Base-by-base conservation (phyloP, 1,140 invertebrate genomes). In the Trichoplusia ni region DNA sequence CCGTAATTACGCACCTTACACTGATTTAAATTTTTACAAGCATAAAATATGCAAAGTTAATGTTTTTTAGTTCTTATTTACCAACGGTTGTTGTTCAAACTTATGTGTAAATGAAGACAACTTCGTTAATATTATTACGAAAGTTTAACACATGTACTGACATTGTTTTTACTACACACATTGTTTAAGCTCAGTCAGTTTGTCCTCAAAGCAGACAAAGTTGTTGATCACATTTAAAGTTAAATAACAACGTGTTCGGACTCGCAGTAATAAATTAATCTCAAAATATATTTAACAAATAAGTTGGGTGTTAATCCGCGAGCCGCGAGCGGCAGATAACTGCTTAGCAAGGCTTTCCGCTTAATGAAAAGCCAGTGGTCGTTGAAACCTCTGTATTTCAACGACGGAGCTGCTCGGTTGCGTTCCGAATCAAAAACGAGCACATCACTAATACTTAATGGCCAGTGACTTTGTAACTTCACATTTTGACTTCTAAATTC, bases 291-390 rank as follows among this genome's bases (percentile, higher is more conserved):
- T 58, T 31, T 42, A 54, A 53, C 56, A 67, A 67, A 59, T 67
- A 67, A 67, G 44, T 59, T 33, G 27, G 21, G 47, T 14, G 54
- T 59, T 64, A 64, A 64, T 54, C 62, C 46, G 38, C 18, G 38
- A 29, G 23, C 51, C 38, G 62, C 18, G 27, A 29, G 19, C 29
- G 53, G 51, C 29, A 56, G 62, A 64, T 64, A 64, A 56, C 42
- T 64, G 53, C 51, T 64, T 47, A 64, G 42, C 23, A 38, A 37
- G 44, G 25, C 29, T 51, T 40, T 29, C 23, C 38, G 40, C 37
- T 58, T 25, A 64, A 58, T 64, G 40, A 64, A 64, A 64, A 64
- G 51, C 62, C 42, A 46, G 49, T 37, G 51, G 40, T 38, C 18
- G 29, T 29, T 18, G 31, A 42, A 64, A 35, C 29, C 42, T 25